Base-by-base conservation (phyloP, 2,888 invertebrate species). In the Oxystoma pomonae region DNA sequence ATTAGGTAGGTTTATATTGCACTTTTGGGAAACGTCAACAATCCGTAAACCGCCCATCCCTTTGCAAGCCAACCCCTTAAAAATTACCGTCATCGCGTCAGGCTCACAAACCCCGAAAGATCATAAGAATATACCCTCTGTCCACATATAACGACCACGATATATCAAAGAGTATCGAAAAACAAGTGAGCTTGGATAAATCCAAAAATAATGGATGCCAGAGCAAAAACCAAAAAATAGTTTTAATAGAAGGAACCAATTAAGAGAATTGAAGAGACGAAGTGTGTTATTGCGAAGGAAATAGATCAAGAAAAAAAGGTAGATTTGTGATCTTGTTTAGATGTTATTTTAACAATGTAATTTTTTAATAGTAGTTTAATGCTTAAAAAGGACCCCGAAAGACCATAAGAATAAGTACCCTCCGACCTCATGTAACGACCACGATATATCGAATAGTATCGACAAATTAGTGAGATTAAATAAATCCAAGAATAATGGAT, bases 21-120 rank as follows among this genome's bases (percentile, higher is more conserved):
- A n/a, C n/a, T n/a, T n/a, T n/a, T n/a, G 83, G 70, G 86, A 86
- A 74, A 84, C 85, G 68, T 83, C 75, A 75, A 84, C 76, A 75
- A 83, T 76, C 81, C 83, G 84, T 82, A 84, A 75, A 81, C 85
- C 80, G 77, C 85, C 72, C 77, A 83, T 75, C 75, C 53, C 53
- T 16, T 53, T 53, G 53, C 5, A 35, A 12, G 16, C n/a, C n/a
- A 7, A 3, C 5, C 3, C 20, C 57, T 7, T n/a, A 5, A 9
- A 5, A 19, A 7, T 20, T 18, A 16, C n/a, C 53, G 53, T 53
- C 53, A 53, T 16, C 5, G n/a, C 5, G n/a, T 16, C 53, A 19
- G n/a, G 53, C 16, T 7, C 75, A 77, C 17, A 76, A 73, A 67
- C 77, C 77, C 2, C 70, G 73, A 69, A 68, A 67, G 60, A 67